Conservation (phyloP, 1,140 invertebrate genomes). For the Lucilia sericata region DNA sequence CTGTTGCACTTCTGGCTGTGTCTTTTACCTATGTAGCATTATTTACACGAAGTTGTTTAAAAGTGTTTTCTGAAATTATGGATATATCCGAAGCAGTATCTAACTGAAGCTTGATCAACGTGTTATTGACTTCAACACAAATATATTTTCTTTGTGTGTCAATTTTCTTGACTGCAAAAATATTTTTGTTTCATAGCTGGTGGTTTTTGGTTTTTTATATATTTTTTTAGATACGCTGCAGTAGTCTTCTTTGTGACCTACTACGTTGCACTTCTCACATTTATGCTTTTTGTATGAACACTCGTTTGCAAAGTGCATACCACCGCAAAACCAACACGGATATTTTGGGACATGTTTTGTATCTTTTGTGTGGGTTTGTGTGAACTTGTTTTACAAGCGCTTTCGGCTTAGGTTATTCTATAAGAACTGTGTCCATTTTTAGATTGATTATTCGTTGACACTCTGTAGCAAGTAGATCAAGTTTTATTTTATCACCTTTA, state of each 20-base stretch:
- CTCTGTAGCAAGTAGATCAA: background rate
- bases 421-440: too few species aligned
- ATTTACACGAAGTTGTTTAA: slow-evolving; percentile 3
- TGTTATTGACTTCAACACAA: slow-evolving; percentile 9
- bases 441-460: slow-evolving; percentile 41
- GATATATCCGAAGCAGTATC: slow-evolving; percentile 7
- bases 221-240: too few species aligned
- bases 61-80: slow-evolving; percentile 10
- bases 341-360: background rate
- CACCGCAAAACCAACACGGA: background rate
- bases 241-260: too few species aligned
- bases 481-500: slow-evolving; percentile 5
- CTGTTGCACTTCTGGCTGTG: background rate
- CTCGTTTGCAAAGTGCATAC: too few species aligned
- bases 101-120: background rate
- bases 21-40: background rate
- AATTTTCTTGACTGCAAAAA: slow-evolving; percentile 5
- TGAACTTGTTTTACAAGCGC: background rate
- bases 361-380: background rate
- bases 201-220: too few species aligned
- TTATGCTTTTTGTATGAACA: too few species aligned
- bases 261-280: too few species aligned
- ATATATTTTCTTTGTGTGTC: slow-evolving; percentile 14
- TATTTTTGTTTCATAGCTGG: background rate
- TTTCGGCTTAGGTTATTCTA: slow-evolving; percentile 20